Evolutionary conservation across 2,113 vertebrate genomes (phyloP).

Genomic region (Pipa parva): DNA sequence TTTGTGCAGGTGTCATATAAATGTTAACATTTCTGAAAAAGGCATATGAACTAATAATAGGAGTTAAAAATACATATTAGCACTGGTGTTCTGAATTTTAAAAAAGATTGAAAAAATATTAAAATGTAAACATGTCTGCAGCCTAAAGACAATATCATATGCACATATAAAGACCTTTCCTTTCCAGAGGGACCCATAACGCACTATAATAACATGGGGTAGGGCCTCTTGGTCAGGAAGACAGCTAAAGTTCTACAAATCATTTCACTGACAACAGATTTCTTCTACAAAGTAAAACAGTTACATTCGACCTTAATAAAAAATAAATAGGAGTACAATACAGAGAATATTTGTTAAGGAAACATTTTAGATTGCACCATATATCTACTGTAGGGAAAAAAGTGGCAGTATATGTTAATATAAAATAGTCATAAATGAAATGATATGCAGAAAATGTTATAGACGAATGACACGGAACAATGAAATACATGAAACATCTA

Average conservation of each 20-base stretch:
- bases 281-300: constrained; percentile 65
- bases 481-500: constrained; percentile 3
- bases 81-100: constrained; percentile 1
- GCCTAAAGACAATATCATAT: constrained; percentile 52
- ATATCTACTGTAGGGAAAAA: constrained; percentile 56
- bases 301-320: constrained; percentile 66
- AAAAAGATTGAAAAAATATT: constrained; percentile 48
- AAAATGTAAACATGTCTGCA: constrained; percentile 57
- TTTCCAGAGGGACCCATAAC: background rate
- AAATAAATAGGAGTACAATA: constrained; percentile 70
- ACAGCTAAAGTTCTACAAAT: constrained; percentile 53
- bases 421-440: constrained; percentile 33
- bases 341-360: constrained; percentile 50
- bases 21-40: too few species aligned
- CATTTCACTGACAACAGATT: constrained; percentile 57
- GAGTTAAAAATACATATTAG: too few species aligned
- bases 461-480: constrained; percentile 12
- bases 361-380: constrained; percentile 64
- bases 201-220: background rate
- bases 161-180: constrained; percentile 14
- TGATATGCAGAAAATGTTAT: constrained; percentile 10
- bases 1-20: too few species aligned
- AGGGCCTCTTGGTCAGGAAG: background rate
- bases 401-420: constrained; percentile 33
- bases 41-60: too few species aligned